Conservation (phyloP, 1,140 invertebrate species). For the Drosophila arizonae region DNA sequence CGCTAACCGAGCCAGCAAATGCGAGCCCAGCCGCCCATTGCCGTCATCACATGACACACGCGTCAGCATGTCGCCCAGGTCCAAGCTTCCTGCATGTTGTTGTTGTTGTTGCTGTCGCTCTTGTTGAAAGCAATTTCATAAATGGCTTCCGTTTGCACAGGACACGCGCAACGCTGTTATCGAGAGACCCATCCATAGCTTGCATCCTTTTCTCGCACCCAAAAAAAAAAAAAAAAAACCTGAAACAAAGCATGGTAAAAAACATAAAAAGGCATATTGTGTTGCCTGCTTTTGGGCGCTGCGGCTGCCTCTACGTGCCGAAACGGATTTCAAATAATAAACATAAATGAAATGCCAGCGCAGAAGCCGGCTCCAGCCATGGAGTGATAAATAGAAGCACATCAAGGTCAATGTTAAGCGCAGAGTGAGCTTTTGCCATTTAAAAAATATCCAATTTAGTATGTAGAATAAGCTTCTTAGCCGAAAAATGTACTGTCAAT, state of each 20-base stretch:
- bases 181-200: neutral
- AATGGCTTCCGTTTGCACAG: conserved; percentile 72
- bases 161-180: conserved; percentile 54
- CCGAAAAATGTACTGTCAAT: too few relatives aligned
- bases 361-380: conserved; percentile 21
- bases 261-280: conserved; percentile 29
- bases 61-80: conserved; percentile 59
- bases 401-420: conserved; percentile 57
- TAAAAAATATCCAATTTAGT: neutral
- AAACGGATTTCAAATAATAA: conserved; percentile 55
- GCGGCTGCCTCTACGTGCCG: conserved; percentile 39
- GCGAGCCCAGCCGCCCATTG: conserved; percentile 9
- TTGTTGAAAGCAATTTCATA: conserved; percentile 76
- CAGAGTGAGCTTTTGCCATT: neutral
- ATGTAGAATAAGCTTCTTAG: neutral
- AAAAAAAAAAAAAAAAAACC: conserved; percentile 29
- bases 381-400: conserved; percentile 47
- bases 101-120: conserved; percentile 21
- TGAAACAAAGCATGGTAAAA: conserved; percentile 10
- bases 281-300: conserved; percentile 34
- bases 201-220: conserved; percentile 35
- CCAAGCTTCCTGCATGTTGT: conserved; percentile 53
- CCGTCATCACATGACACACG: conserved; percentile 62
- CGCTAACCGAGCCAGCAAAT: conserved; percentile 12
- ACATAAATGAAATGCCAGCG: conserved; percentile 46